Base-by-base conservation (phyloP, 1,140 invertebrate species). In the Plutomurus gul region DNA sequence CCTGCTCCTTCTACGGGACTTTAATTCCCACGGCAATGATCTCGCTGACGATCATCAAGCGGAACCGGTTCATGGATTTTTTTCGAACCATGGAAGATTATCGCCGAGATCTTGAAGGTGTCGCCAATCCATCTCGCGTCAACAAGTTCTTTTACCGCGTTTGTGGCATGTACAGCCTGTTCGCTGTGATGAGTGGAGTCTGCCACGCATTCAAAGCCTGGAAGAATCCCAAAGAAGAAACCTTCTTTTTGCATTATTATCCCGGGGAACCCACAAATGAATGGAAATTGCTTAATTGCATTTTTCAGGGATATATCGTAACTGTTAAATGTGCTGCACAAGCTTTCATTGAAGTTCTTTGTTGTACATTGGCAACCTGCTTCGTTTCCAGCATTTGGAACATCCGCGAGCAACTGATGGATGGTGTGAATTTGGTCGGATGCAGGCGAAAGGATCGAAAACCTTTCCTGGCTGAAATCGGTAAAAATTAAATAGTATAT, bases 291-390 rank as follows among this genome's bases (percentile, higher is more conserved):
- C 22, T 71, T 18, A 65, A 72, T 37, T 43, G 51, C n/a, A 18
- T 78, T 49, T 83, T 81, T 56, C 77, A 80, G 27, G 40, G 47
- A 20, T 83, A 83, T 60, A 37, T 83, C 11, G 18, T 25, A 0
- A 22, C 78, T 7, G 47, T 83, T 5, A 79, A 79, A 33, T 74
- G 16, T 22, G 72, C 56, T 5, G 49, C 75, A 0, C 40, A 43
- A 11, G 71, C 78, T 1, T 80, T 81, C 39, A 76, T 83, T 22
- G 82, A 83, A 80, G 82, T 82, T 8, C 76, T 83, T 43, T 83
- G 80, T 39, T 76, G 75, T 18, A 39, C 77, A 20, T 49, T 83
- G 33, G 79, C 76, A 1, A n/a, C 11, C 13, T 72, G 79, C n/a
- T 78, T 81, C 20, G 37, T 73, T 13, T 47, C 49, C 46, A 76